Evolutionary conservation across 2,797 vertebrate species (phyloP).

Genomic region (Mormyrops boulengeri): DNA sequence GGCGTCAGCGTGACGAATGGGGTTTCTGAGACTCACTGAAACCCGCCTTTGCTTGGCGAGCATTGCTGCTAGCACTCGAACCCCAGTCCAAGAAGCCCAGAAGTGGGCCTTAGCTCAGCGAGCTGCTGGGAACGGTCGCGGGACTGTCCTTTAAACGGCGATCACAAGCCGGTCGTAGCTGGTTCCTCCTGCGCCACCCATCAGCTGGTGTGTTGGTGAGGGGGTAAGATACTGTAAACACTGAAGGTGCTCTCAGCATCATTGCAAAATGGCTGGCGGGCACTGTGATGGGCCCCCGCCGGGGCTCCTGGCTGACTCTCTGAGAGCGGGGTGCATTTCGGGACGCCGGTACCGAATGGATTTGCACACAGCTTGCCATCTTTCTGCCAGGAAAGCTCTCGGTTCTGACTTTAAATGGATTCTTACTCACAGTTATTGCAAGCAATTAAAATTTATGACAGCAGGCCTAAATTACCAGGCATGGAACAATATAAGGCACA

Average conservation of each 20-base stretch:
- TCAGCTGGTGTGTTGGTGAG: background rate
- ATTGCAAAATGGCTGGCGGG: background rate
- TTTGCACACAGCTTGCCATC: background rate
- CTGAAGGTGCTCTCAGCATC: background rate
- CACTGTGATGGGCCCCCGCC: background rate
- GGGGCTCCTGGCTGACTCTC: background rate
- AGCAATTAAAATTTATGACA: slow-evolving; percentile 11
- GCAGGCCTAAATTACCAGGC: background rate
- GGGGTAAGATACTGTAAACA: background rate
- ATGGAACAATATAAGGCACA: slow-evolving; percentile 4
- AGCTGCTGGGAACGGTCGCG: background rate
- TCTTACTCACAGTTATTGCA: background rate
- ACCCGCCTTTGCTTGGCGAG: background rate
- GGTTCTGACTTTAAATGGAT: slow-evolving; percentile 10
- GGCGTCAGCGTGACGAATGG: background rate
- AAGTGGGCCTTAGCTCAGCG: background rate
- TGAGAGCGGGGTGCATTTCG: background rate
- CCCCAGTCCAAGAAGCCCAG: background rate
- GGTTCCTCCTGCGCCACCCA: background rate
- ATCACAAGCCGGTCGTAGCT: background rate
- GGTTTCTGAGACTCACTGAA: background rate
- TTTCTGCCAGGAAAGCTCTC: background rate
- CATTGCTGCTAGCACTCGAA: background rate
- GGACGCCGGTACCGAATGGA: background rate
- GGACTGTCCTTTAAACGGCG: background rate